Conservation (phyloP, 2,113 vertebrate species). For the Dipodomys stephensi region DNA sequence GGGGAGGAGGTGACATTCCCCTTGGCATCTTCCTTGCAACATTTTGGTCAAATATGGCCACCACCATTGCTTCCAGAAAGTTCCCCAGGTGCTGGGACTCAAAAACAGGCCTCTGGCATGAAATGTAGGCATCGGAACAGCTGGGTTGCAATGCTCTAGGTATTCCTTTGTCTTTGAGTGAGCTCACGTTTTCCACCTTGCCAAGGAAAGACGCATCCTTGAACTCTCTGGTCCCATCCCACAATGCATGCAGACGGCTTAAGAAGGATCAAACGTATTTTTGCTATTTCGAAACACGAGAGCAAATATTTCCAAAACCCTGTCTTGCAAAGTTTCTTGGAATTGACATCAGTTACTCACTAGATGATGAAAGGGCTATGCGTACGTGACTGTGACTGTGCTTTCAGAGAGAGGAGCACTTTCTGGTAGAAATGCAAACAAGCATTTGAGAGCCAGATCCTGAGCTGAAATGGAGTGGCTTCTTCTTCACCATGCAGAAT, state of each 20-base stretch:
- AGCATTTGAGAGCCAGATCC: neutral
- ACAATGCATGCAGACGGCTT: neutral
- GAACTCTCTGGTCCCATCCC: neutral
- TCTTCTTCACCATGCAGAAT: accelerated
- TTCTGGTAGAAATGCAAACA: neutral
- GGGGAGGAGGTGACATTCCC: neutral
- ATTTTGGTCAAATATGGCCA: neutral
- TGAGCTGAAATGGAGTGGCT: neutral
- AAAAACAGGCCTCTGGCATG: neutral
- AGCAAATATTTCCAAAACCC: neutral
- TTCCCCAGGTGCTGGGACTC: neutral
- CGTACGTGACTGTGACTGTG: accelerated
- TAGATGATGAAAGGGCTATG: neutral
- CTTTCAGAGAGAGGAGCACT: neutral
- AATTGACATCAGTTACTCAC: neutral
- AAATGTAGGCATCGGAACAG: neutral
- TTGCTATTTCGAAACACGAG: constrained; percentile 8
- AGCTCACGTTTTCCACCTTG: neutral
- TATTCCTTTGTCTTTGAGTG: neutral
- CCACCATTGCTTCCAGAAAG: neutral
- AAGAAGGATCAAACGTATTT: neutral
- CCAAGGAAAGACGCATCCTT: neutral
- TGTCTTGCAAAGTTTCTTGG: neutral
- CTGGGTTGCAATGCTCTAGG: neutral
- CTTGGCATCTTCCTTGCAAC: neutral